These are phyloP conservation scores for Tokudaia tokunoshimensis DNA, from an alignment of 2,797 vertebrate genomes.

Conservation along the genomic window DNA sequence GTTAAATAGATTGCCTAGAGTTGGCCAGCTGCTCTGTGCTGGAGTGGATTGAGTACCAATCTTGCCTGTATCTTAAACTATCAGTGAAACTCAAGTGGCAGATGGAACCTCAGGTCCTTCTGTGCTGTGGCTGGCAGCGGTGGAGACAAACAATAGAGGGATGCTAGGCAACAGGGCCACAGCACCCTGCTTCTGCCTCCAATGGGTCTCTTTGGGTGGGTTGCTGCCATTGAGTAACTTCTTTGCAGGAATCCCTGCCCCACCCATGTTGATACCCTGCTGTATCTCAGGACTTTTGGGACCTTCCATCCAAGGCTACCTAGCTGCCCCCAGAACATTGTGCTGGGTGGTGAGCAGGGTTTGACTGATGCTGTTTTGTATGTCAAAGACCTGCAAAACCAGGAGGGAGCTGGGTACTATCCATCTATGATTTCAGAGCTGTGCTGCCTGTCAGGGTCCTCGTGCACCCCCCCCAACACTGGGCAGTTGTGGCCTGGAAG, in stretches of 20 bases:
- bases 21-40: neutral
- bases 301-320: neutral
- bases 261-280: neutral
- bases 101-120: slow-evolving; percentile 19
- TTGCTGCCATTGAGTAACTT: neutral
- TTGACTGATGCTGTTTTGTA: neutral
- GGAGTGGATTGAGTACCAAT: slow-evolving; percentile 25
- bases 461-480: neutral
- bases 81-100: slow-evolving; percentile 7
- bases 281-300: neutral
- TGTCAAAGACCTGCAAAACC: neutral
- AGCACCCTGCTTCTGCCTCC: neutral
- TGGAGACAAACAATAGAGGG: neutral
- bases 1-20: neutral
- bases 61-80: neutral
- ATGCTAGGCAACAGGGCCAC: neutral
- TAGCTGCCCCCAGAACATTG: neutral
- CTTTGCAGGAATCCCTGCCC: neutral
- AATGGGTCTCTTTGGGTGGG: neutral
- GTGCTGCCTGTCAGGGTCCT: neutral
- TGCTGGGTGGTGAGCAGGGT: neutral
- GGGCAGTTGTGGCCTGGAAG: neutral
- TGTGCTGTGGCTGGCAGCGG: neutral
- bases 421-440: neutral
- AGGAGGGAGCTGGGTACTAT: neutral